Conservation (phyloP, 2,888 invertebrate species). For the Unio pictorum region DNA sequence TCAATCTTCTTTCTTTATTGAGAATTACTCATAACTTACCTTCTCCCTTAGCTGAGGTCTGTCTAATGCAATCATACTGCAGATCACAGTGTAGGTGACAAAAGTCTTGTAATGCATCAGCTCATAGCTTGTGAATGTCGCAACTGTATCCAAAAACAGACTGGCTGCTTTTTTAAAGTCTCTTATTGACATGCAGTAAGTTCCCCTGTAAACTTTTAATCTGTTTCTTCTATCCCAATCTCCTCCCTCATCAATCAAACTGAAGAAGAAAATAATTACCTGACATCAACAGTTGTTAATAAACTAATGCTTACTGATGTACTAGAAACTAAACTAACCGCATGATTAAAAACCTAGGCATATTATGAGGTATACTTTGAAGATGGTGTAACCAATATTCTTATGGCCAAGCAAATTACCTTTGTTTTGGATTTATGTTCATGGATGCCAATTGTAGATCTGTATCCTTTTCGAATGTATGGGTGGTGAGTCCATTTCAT, state of each 20-base stretch:
- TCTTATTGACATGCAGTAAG: conserved; percentile 95
- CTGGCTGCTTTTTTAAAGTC: conserved; percentile 96
- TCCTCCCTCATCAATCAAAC: conserved; percentile 94
- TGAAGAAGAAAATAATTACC: conserved; percentile 34
- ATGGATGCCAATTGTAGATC: no score
- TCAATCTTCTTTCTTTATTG: no score
- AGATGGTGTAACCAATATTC: no score
- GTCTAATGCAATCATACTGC: conserved; percentile 86
- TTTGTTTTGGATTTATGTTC: no score
- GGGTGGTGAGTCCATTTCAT: no score
- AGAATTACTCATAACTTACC: conserved; percentile 68
- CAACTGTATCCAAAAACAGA: conserved; percentile 97
- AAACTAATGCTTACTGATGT: neutral
- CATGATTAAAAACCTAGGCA: no score
- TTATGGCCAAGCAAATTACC: no score
- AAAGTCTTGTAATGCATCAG: conserved; percentile 96
- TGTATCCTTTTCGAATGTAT: no score
- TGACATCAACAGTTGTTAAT: neutral
- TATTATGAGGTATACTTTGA: no score
- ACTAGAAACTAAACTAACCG: no score
- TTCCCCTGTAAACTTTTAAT: conserved; percentile 89
- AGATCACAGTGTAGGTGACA: conserved; percentile 85
- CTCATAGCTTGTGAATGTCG: conserved; percentile 99
- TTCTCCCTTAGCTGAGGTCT: conserved; percentile 86
- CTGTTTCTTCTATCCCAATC: conserved; percentile 99